These are phyloP conservation scores for Cryptus armator DNA, from an alignment of 2,888 invertebrate species.

Conservation along the genomic window DNA sequence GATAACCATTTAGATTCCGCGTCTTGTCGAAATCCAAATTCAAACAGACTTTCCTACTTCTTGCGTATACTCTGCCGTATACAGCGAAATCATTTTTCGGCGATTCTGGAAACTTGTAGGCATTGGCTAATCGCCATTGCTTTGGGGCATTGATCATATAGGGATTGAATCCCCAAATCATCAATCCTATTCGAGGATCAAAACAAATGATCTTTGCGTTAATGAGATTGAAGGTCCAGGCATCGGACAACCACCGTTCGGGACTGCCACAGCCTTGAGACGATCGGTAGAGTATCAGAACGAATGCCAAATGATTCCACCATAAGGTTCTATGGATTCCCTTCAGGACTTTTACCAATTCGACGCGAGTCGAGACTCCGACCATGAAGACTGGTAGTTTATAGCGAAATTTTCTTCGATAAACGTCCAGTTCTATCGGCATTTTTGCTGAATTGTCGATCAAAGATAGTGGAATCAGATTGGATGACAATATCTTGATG, in stretches of 20 bases:
- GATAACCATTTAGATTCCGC: neutral
- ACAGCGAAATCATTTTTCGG: neutral
- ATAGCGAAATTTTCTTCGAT: neutral
- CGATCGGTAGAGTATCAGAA: slow-evolving; percentile 2
- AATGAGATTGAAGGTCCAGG: neutral
- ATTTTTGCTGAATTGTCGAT: neutral
- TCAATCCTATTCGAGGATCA: neutral
- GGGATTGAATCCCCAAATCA: slow-evolving; percentile 23
- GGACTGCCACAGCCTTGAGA: neutral
- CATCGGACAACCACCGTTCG: neutral
- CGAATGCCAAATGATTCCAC: slow-evolving; percentile 11
- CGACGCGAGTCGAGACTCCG: neutral
- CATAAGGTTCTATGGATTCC: neutral
- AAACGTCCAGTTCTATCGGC: neutral
- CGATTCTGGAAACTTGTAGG: neutral
- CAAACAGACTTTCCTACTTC: neutral
- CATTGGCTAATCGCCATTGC: slow-evolving; percentile 2
- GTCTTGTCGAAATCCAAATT: slow-evolving; percentile 10
- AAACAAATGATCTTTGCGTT: slow-evolving; percentile 3
- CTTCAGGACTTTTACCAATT: neutral
- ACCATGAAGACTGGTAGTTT: neutral
- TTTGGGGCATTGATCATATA: slow-evolving; percentile 2
- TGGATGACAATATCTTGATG: neutral
- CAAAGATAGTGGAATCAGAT: neutral
- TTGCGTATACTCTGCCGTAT: neutral